Evolutionary conservation across 2,113 vertebrate species (phyloP), one percentile per base, ranked within the genome.

Genomic region (Eurypyga helias): DNA sequence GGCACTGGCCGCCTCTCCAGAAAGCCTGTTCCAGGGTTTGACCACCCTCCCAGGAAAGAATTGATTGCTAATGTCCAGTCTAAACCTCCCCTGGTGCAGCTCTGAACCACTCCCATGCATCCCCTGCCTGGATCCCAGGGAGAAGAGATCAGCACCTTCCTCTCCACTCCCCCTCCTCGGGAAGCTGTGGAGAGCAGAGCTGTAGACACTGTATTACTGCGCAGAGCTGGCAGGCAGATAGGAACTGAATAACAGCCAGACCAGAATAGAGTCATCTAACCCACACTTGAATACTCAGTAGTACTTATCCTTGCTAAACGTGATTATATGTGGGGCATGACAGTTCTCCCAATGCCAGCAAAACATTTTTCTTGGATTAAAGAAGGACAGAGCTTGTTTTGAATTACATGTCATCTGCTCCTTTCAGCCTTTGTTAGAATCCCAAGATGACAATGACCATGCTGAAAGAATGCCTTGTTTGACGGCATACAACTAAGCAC

Each of bases 291-390:
- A 25, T 17, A 60, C 5, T 46, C 82, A 70, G 19, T 57, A 36
- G 29, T 9, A 36, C 16, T 77, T 28, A n/a, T 25, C 29, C 20
- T 77, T 52, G 16, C 69, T 41, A 52, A 80, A 81, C 1, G 1
- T 10, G n/a, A 64, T 0, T 1, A 6, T 13, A 52, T 1, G 3
- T 29, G 5, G 48, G 26, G 16, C 15, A 52, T 14, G 25, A 55
- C 13, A 36, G 29, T 13, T 58, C 69, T 70, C 70, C 45, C 38
- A 20, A 25, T 29, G 49, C 4, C n/a, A 64, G 4, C 3, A 9
- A 69, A 80, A 67, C 31, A 29, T 7, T 61, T 36, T 49, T 43
- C 41, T 73, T 49, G 15, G 29, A 52, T n/a, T 43, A 36, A 72
- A 87, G 46, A 31, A 84, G n/a, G 28, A 38, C 10, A 48, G 52